phyloP scores from a whole-genome alignment of 2,113 vertebrate species.

The Drymodes brunneopygia region DNA sequence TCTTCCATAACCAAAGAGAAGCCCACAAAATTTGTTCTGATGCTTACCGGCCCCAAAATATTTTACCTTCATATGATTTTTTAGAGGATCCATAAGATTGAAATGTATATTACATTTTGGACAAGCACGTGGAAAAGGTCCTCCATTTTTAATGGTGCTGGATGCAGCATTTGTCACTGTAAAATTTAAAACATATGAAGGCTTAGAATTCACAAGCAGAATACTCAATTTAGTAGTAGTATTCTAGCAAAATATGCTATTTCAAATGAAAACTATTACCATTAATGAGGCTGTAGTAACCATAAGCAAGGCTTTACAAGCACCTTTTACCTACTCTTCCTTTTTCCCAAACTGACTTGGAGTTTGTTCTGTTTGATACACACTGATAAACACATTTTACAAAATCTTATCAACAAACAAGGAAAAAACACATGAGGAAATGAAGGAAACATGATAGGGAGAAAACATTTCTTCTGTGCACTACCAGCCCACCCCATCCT shows the following conservation, averaged over 20 bases:
- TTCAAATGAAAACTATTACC: not conserved
- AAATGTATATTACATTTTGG: conserved; percentile 89
- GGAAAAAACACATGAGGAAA: not conserved
- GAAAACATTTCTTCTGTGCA: not conserved
- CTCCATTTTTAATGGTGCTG: conserved; percentile 79
- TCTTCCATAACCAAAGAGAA: not conserved
- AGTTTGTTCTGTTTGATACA: not conserved
- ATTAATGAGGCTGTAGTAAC: not conserved
- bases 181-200: conserved; percentile 21
- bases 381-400: not conserved
- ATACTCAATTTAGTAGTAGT: not conserved
- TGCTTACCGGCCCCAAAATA: not conserved
- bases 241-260: not conserved
- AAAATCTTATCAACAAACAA: not conserved
- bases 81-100: conserved; percentile 81
- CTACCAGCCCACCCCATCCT: too few species aligned
- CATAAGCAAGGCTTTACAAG: not conserved
- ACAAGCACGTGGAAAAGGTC: conserved; percentile 82
- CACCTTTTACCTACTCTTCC: not conserved
- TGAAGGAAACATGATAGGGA: not conserved
- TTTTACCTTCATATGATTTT: conserved; percentile 85
- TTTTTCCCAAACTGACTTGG: not conserved
- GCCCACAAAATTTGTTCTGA: not conserved
- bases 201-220: conserved; percentile 9
- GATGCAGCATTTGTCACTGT: conserved; percentile 55